phyloP scores from a whole-genome alignment of 1,140 invertebrate species.

The Drosophila lacertosa region DNA sequence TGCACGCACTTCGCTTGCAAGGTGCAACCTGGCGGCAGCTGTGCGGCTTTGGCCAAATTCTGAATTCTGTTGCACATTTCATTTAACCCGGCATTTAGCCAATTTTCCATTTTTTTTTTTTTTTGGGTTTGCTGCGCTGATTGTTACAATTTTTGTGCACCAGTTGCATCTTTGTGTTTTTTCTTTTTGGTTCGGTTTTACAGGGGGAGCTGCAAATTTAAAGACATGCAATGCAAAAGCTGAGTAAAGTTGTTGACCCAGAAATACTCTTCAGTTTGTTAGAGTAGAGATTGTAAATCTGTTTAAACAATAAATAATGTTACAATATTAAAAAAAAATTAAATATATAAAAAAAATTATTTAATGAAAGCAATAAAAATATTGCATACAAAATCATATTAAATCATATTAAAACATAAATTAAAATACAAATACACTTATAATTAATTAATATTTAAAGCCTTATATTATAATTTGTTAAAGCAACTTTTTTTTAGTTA shows the following conservation, averaged over 20 bases:
- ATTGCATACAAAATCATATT: too few relatives aligned
- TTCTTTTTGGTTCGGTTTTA: not conserved
- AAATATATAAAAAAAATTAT: too few relatives aligned
- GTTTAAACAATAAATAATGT: too few relatives aligned
- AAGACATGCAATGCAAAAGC: constrained; percentile 26
- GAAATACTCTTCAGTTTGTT: not conserved
- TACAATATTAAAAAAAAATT: too few relatives aligned
- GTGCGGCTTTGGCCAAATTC: constrained; percentile 60
- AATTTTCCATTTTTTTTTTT: constrained; percentile 45
- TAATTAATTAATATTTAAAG: too few relatives aligned
- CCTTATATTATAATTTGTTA: too few relatives aligned
- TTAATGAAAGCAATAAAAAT: too few relatives aligned
- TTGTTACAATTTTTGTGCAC: constrained; percentile 78
- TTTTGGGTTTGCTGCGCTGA: constrained; percentile 53
- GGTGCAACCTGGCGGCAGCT: constrained; percentile 69
- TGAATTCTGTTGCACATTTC: constrained; percentile 72
- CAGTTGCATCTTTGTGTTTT: constrained; percentile 50
- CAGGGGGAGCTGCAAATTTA: constrained; percentile 50
- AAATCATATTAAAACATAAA: too few relatives aligned
- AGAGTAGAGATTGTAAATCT: not conserved
- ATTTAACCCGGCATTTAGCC: constrained; percentile 54
- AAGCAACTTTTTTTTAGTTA: too few relatives aligned
- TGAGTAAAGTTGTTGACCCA: not conserved
- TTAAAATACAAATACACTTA: too few relatives aligned
- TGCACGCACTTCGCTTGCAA: constrained; percentile 53